Base-by-base conservation (phyloP, 1,140 invertebrate species). In the Littorina saxatilis region DNA sequence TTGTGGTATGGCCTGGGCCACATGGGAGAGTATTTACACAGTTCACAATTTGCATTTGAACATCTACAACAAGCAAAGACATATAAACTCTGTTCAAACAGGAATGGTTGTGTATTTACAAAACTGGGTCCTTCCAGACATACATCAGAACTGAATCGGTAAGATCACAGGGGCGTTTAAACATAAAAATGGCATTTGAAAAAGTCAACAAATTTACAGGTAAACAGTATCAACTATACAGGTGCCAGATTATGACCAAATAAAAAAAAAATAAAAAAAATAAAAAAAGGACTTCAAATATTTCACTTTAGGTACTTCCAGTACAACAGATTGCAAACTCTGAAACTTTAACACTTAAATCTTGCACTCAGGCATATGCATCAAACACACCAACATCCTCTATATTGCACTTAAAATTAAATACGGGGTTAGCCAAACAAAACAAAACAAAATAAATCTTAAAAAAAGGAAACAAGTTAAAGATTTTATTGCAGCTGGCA, bases 121-220 rank as follows among this genome's bases (percentile, higher is more conserved):
- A 61, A 13, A 23, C n/a, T n/a, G 20, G n/a, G n/a, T n/a, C 50
- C 9, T 52, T 61, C 58, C 4, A 61, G 7, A 23, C 7, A 61
- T 61, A 61, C 9, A 61, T 61, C 20, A 47, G 43, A 47, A 17
- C 17, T 5, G 43, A 47, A 47, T 9, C 43, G 43, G 5, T 23
- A 61, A n/a, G 20, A 61, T 61, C 58, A 61, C 58, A 61, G 58
- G 58, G 58, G 58, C 58, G n/a, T 61, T 23, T 7, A 61, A 61
- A 11, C 11, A 47, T 47, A 47, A 47, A 47, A 47, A 47, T 47
- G 43, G 43, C 43, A 47, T 47, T 11, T 13, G 23, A n/a, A 61
- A n/a, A 61, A 7, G 7, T 23, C 20, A 61, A 61, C 58, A n/a
- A 9, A 23, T 61, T 29, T 61, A 61, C 58, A 61, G 7, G 20